Conservation (phyloP, 2,113 vertebrate species). For the Setophaga petechia region DNA sequence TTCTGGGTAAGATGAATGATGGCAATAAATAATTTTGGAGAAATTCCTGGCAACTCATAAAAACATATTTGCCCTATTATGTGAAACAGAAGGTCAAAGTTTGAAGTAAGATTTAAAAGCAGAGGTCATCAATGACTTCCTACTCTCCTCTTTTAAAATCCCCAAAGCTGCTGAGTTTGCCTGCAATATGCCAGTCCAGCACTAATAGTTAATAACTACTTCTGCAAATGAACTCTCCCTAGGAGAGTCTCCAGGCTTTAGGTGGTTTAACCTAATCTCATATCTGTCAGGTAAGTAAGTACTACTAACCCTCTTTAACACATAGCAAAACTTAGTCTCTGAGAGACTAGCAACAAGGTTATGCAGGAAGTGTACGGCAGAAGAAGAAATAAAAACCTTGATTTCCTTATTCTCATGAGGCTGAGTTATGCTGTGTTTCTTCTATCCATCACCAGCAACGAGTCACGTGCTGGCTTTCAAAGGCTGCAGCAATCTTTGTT, state of each 20-base stretch:
- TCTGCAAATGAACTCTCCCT: conserved; percentile 13
- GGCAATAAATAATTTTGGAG: conserved; percentile 46
- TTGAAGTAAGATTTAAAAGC: conserved; percentile 27
- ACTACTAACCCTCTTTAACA: conserved; percentile 20
- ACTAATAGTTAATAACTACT: conserved; percentile 24
- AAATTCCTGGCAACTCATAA: conserved; percentile 57
- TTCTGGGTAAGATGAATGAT: background rate
- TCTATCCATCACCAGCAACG: background rate
- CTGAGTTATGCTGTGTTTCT: background rate
- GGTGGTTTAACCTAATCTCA: conserved; percentile 34
- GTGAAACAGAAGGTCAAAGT: conserved; percentile 41
- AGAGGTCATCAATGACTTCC: conserved; percentile 45
- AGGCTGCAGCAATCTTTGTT: background rate
- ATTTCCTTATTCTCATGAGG: background rate
- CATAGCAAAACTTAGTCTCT: background rate
- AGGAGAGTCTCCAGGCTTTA: background rate
- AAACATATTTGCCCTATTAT: conserved; percentile 32
- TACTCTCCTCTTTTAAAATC: conserved; percentile 34
- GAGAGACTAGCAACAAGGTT: conserved; percentile 20
- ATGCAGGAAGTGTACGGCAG: conserved; percentile 21
- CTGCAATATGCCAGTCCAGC: background rate
- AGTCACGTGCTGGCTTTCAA: background rate
- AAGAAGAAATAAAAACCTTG: background rate
- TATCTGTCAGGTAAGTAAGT: conserved; percentile 36
- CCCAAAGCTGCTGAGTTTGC: conserved; percentile 3